These are phyloP conservation scores for Aurelia sp. DNA, from an alignment of 30 jellyfish, hydroid and myxozoan genomes.

Conservation along the genomic window DNA sequence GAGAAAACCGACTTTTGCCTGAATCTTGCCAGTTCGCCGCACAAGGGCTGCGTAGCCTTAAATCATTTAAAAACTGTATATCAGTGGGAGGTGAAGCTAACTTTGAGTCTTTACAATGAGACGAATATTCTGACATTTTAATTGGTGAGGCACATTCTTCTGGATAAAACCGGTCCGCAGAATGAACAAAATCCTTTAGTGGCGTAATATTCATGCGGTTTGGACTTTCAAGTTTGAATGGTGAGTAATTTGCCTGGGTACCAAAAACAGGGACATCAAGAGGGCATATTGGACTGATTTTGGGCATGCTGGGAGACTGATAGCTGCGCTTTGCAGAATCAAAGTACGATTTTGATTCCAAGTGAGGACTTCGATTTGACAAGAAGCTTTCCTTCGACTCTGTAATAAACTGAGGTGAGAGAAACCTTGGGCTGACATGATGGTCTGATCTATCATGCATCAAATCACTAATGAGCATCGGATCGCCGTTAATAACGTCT, in stretches of 20 bases:
- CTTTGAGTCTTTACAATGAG: constrained; percentile 1
- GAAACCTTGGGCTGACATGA: constrained; percentile 36
- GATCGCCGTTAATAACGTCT: constrained; percentile 51
- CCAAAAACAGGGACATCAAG: constrained; percentile 16
- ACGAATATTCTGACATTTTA: neutral
- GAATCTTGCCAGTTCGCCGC: neutral
- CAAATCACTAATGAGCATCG: constrained; percentile 33
- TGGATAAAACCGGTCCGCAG: neutral
- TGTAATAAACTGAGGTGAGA: constrained; percentile 48
- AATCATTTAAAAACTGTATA: neutral
- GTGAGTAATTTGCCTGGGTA: constrained; percentile 1
- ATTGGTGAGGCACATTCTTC: neutral
- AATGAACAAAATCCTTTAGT: neutral
- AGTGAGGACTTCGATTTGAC: neutral
- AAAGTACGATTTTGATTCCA: constrained; percentile 5
- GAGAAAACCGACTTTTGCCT: neutral
- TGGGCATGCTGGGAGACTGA: constrained; percentile 28
- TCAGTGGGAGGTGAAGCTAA: constrained; percentile 2
- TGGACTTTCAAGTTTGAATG: constrained; percentile 30
- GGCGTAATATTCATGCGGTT: neutral
- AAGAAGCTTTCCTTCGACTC: constrained; percentile 4
- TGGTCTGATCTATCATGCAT: constrained; percentile 5
- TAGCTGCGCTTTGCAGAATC: constrained; percentile 12
- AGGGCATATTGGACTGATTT: constrained; percentile 52
- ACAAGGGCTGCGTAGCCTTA: neutral